These are phyloP conservation scores for Morus bassanus DNA, from an alignment of 2,797 vertebrate genomes.

Conservation along the genomic window DNA sequence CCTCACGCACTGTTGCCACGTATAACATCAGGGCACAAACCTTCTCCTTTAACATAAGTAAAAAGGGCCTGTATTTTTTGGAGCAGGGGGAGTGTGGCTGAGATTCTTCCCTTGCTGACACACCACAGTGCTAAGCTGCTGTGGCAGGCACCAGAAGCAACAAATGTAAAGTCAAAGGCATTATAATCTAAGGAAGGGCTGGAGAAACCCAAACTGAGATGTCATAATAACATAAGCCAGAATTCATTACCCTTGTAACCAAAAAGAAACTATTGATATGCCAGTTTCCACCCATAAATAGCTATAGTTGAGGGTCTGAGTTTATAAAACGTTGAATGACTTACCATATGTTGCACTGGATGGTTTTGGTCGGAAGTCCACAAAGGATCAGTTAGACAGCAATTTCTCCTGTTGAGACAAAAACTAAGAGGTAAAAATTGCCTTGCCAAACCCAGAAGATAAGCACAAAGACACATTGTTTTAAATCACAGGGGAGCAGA, in stretches of 20 bases:
- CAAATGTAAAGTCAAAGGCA: constrained; percentile 8
- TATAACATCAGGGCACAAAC: neutral
- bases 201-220: constrained; percentile 30
- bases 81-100: neutral
- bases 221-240: constrained; percentile 42
- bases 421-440: constrained; percentile 49
- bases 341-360: constrained; percentile 44
- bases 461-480: constrained; percentile 66
- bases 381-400: constrained; percentile 41
- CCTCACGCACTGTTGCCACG: neutral
- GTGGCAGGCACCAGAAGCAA: constrained; percentile 25
- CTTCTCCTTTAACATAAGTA: neutral
- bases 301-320: neutral
- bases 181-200: neutral
- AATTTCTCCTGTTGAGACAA: constrained; percentile 56
- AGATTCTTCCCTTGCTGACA: constrained; percentile 6
- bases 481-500: constrained; percentile 30
- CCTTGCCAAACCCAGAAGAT: constrained; percentile 57
- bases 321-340: constrained; percentile 32
- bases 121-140: constrained; percentile 11
- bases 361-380: constrained; percentile 53
- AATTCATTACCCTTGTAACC: constrained; percentile 35
- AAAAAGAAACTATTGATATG: constrained; percentile 1
- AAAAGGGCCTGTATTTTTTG: neutral
- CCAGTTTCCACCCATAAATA: constrained; percentile 55